A percentile compares a stretch with the other conserved stretches of the same genome.
Conservation (phyloP, 1,140 invertebrate species). For the Leptinotarsa lineolata region DNA sequence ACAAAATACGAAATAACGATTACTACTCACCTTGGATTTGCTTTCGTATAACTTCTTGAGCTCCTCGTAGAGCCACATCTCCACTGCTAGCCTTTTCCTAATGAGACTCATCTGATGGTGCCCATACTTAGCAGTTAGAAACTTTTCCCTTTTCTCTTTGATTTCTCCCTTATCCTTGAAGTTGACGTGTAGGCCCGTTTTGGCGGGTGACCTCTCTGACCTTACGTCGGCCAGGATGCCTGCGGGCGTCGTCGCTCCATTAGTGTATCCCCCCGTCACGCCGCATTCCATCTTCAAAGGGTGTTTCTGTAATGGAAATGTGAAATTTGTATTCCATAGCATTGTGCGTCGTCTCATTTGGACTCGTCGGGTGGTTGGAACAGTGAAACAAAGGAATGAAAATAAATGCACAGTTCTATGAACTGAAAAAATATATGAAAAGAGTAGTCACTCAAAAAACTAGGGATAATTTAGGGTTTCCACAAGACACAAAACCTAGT, state of each 20-base stretch:
- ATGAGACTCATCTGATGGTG: constrained; percentile 97
- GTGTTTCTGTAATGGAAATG: constrained; percentile 21
- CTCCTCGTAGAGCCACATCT: constrained; percentile 97
- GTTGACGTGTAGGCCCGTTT: constrained; percentile 81
- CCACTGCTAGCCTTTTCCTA: constrained; percentile 88
- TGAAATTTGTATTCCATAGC: neutral
- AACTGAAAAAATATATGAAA: too few species aligned
- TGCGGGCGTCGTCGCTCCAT: constrained; percentile 36
- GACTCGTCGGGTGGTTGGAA: neutral
- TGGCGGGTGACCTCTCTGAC: constrained; percentile 74
- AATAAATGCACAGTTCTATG: too few species aligned
- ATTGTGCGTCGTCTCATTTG: neutral
- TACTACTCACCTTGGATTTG: constrained; percentile 38
- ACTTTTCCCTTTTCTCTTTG: constrained; percentile 88
- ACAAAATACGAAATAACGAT: neutral
- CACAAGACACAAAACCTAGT: too few species aligned
- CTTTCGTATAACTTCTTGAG: constrained; percentile 84
- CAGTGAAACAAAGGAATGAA: too few species aligned
- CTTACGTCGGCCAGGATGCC: constrained; percentile 57
- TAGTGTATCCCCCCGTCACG: constrained; percentile 51
- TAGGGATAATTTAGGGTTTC: too few species aligned
- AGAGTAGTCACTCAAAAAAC: too few species aligned
- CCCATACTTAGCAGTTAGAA: constrained; percentile 95
- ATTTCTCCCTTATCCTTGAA: constrained; percentile 84
- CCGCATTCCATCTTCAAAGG: constrained; percentile 55